A percentile compares a stretch with the other conserved stretches of the same genome.
Conservation (phyloP, 2,888 invertebrate species). For the Mystacides longicornis region DNA sequence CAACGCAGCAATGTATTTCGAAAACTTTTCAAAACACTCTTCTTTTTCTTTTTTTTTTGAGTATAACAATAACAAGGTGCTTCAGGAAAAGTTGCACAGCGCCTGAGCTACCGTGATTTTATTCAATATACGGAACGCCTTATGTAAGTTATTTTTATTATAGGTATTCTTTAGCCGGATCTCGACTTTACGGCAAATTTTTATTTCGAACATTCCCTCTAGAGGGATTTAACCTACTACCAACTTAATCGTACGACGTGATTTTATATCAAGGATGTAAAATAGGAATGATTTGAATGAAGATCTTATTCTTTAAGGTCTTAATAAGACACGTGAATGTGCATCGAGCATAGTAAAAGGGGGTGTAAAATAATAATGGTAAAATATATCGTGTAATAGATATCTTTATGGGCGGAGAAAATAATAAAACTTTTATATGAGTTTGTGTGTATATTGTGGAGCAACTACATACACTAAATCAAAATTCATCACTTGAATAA, state of each 20-base stretch:
- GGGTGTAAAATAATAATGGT: slow-evolving; percentile 1
- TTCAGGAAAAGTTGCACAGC: slow-evolving; percentile 1
- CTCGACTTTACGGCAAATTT: slow-evolving; percentile 13
- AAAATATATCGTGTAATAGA: neutral
- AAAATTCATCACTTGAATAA: slow-evolving; percentile 8
- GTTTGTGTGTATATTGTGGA: too few relatives aligned
- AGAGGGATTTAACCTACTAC: neutral
- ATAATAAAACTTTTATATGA: slow-evolving; percentile 1
- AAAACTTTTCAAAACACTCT: slow-evolving; percentile 17
- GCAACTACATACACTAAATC: slow-evolving; percentile 15
- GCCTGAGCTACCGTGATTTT: slow-evolving; percentile 11
- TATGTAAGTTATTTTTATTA: too few relatives aligned
- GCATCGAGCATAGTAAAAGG: slow-evolving; percentile 8
- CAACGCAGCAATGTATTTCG: slow-evolving; percentile 23
- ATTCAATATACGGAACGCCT: too few relatives aligned
- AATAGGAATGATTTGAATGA: slow-evolving; percentile 15
- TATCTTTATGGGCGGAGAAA: slow-evolving; percentile 1
- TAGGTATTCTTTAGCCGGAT: too few relatives aligned
- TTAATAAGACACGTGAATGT: slow-evolving; percentile 12
- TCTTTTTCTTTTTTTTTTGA: slow-evolving; percentile 21
- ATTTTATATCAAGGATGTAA: slow-evolving; percentile 16
- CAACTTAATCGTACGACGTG: slow-evolving; percentile 8
- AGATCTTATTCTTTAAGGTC: slow-evolving; percentile 11
- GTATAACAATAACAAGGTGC: slow-evolving; percentile 19
- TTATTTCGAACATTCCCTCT: slow-evolving; percentile 12